A percentile compares a stretch with the other conserved stretches of the same genome.
Conservation (phyloP, 2,113 vertebrate genomes). For the Cavia porcellus region DNA sequence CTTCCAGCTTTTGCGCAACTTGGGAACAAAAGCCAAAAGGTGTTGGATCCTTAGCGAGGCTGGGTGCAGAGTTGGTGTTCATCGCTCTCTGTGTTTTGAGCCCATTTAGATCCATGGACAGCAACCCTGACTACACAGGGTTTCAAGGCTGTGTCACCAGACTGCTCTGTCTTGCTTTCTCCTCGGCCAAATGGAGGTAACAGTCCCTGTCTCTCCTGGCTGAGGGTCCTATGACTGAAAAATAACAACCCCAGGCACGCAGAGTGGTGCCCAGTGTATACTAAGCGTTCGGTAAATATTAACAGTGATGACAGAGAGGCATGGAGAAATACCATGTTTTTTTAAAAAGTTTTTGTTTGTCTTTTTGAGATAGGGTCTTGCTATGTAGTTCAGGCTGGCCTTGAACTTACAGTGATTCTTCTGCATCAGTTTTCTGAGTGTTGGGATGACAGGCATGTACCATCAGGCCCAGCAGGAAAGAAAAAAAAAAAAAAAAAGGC, state of each 20-base stretch:
- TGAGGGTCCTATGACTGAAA: neutral
- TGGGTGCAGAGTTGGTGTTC: neutral
- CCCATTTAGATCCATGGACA: neutral
- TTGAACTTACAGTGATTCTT: neutral
- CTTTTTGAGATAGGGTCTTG: neutral
- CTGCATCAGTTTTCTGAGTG: neutral
- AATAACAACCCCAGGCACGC: too few species aligned
- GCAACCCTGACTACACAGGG: neutral
- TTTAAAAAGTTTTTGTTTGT: neutral
- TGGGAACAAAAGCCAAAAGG: neutral
- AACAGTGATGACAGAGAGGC: too few species aligned
- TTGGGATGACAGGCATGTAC: too few species aligned
- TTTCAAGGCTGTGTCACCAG: neutral
- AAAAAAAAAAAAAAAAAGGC: neutral
- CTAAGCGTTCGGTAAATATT: neutral
- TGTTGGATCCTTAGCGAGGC: neutral
- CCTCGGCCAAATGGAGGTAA: neutral
- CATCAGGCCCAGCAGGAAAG: neutral
- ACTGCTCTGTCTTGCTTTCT: neutral
- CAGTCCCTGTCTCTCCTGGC: neutral
- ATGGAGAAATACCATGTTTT: too few species aligned
- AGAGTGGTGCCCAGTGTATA: neutral
- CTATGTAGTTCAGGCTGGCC: neutral
- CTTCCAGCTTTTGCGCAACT: slow-evolving; percentile 5
- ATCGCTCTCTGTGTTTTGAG: neutral